These are phyloP conservation scores for Coluber constrictor DNA, from an alignment of 2,797 vertebrate genomes.

Conservation along the genomic window DNA sequence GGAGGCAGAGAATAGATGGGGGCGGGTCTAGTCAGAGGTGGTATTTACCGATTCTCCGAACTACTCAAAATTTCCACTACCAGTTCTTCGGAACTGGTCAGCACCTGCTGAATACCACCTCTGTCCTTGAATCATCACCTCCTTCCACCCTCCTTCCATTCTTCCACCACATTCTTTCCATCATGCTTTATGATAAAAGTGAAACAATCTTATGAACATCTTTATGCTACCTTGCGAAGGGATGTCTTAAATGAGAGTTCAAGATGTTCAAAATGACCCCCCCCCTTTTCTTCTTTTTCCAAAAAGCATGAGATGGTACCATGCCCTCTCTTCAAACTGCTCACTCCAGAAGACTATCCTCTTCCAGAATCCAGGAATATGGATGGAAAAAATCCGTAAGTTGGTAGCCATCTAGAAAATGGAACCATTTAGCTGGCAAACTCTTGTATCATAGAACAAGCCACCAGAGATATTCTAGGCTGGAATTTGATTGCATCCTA, in stretches of 20 bases:
- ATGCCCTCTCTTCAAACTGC: neutral
- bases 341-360: neutral
- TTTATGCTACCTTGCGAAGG: neutral
- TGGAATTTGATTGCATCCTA: neutral
- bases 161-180: neutral
- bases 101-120: too few relatives aligned
- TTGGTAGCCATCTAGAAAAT: neutral
- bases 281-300: too few relatives aligned
- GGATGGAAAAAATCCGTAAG: neutral
- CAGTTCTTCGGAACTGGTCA: too few relatives aligned
- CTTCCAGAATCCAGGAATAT: neutral
- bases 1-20: too few relatives aligned
- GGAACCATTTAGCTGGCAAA: neutral
- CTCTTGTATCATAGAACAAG: neutral
- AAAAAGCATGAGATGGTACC: neutral
- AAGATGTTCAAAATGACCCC: neutral
- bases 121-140: neutral
- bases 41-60: too few relatives aligned
- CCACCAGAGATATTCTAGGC: neutral
- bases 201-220: neutral
- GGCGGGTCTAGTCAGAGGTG: too few relatives aligned
- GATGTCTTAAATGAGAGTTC: neutral
- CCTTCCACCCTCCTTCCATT: neutral
- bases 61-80: too few relatives aligned
- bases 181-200: neutral